Percentiles rank a stretch among this genome's conserved stretches.
These are phyloP conservation scores for Peromyscus polionotus DNA, from an alignment of 2,113 vertebrate genomes.

Conservation along the genomic window DNA sequence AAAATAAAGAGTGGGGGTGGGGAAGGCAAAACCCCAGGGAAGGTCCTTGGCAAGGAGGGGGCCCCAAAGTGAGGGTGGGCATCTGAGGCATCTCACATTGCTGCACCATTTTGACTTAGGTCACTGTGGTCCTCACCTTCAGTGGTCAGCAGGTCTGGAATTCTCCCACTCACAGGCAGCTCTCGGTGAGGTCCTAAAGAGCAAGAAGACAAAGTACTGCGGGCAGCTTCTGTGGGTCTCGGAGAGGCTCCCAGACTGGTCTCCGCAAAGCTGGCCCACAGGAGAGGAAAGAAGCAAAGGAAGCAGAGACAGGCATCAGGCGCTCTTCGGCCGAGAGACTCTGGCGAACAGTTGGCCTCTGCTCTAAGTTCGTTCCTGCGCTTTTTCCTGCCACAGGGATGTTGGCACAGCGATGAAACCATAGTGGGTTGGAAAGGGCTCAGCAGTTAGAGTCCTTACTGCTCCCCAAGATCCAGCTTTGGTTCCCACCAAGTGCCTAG, in stretches of 20 bases:
- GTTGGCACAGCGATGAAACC: neutral
- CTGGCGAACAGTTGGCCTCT: neutral
- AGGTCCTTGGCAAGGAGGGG: neutral
- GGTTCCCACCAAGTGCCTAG: neutral
- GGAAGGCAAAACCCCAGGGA: neutral
- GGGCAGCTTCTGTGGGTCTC: neutral
- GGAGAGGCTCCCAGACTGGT: neutral
- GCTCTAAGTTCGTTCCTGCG: neutral
- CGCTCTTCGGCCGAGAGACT: neutral
- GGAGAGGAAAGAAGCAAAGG: neutral
- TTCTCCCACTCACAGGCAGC: neutral
- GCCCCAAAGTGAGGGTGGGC: neutral
- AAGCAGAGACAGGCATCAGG: neutral
- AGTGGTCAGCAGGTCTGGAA: neutral
- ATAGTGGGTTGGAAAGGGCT: neutral
- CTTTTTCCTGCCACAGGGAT: neutral
- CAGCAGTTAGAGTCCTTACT: neutral
- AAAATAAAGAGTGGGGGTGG: neutral
- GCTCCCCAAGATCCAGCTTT: neutral
- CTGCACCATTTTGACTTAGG: slow-evolving; percentile 9
- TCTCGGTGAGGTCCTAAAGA: neutral
- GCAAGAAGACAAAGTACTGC: neutral
- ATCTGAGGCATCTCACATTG: neutral
- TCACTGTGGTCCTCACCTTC: neutral
- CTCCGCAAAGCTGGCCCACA: neutral